Evolutionary conservation across 2,797 vertebrate species (phyloP), one percentile per base, ranked within the genome.

Genomic region (Parauchenoglanis ngamensis): DNA sequence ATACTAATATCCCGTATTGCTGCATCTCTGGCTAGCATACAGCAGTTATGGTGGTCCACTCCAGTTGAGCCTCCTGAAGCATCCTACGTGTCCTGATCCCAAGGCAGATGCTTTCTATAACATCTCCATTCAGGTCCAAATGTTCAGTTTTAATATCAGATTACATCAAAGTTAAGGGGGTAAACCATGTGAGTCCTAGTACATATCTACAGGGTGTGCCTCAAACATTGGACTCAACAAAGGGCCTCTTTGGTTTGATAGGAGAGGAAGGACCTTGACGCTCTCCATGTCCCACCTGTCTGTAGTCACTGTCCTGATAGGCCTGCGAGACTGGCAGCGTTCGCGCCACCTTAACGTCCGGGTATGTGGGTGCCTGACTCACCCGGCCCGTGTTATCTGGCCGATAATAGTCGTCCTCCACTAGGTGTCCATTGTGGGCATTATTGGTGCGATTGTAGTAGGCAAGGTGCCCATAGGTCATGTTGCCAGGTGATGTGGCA

Each of bases 401-500:
- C 83, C 89, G 94, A 94, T 96, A 96, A 93, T 97, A 97, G 93
- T 97, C 97, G 85, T 98, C 97, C 88, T 97, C 97, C 90, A 96
- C 94, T 91, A 96, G 94, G 92, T 97, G 97, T 86, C 97, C 97
- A 21, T 98, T 98, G 96, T 98, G 98, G 93, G 97, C 97, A 75
- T 99, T 99, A 96, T 99, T 99, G 95, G 97, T 99, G 94, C 98
- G 98, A 95, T 99, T 99, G 96, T 98, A 97, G 96, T 97, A 98
- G 92, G 98, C 97, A 85, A 99, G 97, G 93, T 97, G 92, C 73
- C 90, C 23, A 28, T 95, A 97, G 94, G 90, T 96, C 86, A 94
- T 94, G 85, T 96, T 97, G 90, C 96, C 96, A 0, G 97, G 95
- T 91, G 97, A 97, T 0, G 97, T 96, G 4, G 89, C 89, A 19